Evolutionary conservation across 1,140 invertebrate species (phyloP), one percentile per base, ranked within the genome.

Genomic region (Philotrypesis tridentata): DNA sequence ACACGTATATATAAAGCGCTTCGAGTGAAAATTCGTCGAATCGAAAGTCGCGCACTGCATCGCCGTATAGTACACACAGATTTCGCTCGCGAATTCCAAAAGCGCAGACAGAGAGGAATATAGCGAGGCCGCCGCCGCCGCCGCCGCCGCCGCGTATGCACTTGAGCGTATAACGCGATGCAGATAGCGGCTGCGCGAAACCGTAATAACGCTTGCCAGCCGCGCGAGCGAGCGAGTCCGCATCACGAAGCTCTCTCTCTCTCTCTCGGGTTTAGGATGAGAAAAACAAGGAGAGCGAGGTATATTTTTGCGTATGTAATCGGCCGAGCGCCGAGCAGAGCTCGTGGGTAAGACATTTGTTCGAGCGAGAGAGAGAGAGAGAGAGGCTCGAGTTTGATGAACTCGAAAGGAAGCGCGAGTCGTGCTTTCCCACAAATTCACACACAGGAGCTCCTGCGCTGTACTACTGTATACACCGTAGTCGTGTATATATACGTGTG

Each of bases 371-470:
- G n/a, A n/a, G n/a, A n/a, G n/a, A n/a, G n/a, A n/a, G n/a, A n/a
- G n/a, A n/a, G n/a, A 43, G 21, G 17, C 17, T 55, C 48, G 80
- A 85, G 84, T 80, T 79, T 85, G 83, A 87, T 84, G 85, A 87
- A 87, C 85, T 70, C 81, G 67, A 72, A 72, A 70, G 31, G 67
- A 74, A 37, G 11, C 55, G 8, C 63, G 25, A 37, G 70, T 25
- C 70, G 72, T 55, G 55, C 85, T 82, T 80, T 84, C 74, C 73
- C 80, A 77, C 55, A 82, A 60, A 70, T 63, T 61, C 65, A 75
- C 71, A 70, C 73, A 48, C 80, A 77, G 77, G 23, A 77, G 37
- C 29, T 67, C n/a, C n/a, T n/a, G n/a, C n/a, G n/a, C n/a, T n/a
- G n/a, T n/a, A n/a, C n/a, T n/a, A n/a, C n/a, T n/a, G n/a, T n/a